phyloP scores from a whole-genome alignment of 2,888 invertebrate genomes.

The Thymelicus lineola region DNA sequence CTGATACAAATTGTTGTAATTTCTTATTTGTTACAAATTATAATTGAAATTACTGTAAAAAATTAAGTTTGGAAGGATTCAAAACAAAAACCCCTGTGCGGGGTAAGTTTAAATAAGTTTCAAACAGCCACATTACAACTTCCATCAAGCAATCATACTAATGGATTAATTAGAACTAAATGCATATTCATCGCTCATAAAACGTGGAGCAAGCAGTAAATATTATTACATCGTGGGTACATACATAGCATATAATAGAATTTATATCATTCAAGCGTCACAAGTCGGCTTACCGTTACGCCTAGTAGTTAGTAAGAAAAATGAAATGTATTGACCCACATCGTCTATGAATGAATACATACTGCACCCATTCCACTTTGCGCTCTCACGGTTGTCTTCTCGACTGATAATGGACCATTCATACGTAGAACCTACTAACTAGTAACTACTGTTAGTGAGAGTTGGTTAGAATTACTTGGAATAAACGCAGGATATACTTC shows the following conservation, averaged over 20 bases:
- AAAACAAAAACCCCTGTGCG: no score
- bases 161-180: no score
- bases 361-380: conserved; percentile 13
- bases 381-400: conserved; percentile 32
- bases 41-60: no score
- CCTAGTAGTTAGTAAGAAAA: conserved; percentile 14
- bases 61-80: no score
- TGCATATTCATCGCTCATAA: no score
- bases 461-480: not conserved
- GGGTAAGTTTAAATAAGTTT: no score
- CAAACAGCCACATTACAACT: no score
- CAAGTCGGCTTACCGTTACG: conserved; percentile 10
- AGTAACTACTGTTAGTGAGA: not conserved
- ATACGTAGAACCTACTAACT: conserved; percentile 15
- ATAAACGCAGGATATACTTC: conserved; percentile 1
- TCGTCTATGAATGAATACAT: conserved; percentile 3
- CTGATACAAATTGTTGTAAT: no score
- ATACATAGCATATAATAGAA: not conserved
- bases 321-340: conserved; percentile 30
- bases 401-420: conserved; percentile 31
- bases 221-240: not conserved
- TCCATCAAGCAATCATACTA: no score
- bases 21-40: no score
- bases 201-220: not conserved
- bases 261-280: not conserved